These are phyloP conservation scores for Acanthosepion lycidas DNA, from an alignment of 2,888 invertebrate species.

Conservation along the genomic window DNA sequence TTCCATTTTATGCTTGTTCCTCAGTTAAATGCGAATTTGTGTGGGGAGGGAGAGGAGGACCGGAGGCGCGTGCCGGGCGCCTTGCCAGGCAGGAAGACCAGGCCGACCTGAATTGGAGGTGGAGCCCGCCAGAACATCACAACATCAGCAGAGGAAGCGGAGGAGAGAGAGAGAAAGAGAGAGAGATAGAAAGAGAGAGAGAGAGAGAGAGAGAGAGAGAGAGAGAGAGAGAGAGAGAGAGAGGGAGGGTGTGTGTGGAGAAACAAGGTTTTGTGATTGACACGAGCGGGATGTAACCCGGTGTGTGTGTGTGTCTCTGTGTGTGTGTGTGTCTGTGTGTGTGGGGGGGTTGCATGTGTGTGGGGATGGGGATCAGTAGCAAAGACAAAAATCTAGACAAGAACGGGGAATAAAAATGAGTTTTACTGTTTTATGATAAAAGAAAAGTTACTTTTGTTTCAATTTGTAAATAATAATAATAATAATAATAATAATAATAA, in stretches of 20 bases:
- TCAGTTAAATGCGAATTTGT: not conserved
- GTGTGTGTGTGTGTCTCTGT: too few species aligned
- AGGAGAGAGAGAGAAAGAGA: not conserved
- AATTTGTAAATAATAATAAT: too few species aligned
- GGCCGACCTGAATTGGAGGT: not conserved
- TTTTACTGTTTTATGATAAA: not conserved
- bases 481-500: too few species aligned
- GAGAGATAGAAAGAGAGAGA: too few species aligned
- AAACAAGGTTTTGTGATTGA: not conserved
- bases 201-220: too few species aligned
- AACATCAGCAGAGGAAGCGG: not conserved
- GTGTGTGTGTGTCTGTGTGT: too few species aligned
- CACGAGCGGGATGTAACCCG: not conserved
- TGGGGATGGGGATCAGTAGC: not conserved
- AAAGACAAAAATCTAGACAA: not conserved
- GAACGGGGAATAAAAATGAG: not conserved
- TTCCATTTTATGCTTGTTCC: not conserved
- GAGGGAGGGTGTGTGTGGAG: not conserved
- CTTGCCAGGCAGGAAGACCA: not conserved
- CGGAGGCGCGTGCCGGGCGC: conserved; percentile 38
- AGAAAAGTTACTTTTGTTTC: not conserved
- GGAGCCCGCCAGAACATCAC: not conserved
- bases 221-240: not conserved
- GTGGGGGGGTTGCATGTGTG: too few species aligned
- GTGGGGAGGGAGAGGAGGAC: not conserved